Evolutionary conservation across 2,113 vertebrate genomes (phyloP).

Genomic region (Notechis scutatus): DNA sequence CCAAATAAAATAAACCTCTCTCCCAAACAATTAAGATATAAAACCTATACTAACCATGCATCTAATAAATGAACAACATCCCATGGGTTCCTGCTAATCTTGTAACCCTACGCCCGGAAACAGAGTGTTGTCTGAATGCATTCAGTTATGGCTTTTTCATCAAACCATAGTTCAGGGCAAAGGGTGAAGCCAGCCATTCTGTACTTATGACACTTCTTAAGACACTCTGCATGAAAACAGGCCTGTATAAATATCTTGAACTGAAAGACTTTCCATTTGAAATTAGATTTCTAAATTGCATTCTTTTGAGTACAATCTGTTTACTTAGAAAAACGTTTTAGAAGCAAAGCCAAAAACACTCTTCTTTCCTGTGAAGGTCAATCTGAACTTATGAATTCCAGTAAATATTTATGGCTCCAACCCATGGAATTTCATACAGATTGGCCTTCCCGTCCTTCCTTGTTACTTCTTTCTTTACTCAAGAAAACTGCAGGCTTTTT

Average conservation of each 20-base stretch:
- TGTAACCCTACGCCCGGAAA: background rate
- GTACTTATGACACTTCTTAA: background rate
- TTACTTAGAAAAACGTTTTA: background rate
- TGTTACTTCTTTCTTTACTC: background rate
- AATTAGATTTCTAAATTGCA: accelerated
- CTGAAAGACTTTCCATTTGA: background rate
- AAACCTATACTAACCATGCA: background rate
- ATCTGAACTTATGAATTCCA: background rate
- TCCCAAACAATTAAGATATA: background rate
- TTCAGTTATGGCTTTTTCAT: background rate
- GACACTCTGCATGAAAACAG: background rate
- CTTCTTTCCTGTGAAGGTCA: accelerated
- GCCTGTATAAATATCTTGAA: background rate
- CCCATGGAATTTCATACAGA: background rate
- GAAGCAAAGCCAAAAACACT: accelerated
- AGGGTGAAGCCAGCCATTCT: background rate
- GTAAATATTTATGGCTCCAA: background rate
- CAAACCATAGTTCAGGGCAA: background rate
- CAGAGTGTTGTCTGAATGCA: background rate
- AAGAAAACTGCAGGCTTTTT: background rate
- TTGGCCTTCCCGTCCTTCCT: background rate
- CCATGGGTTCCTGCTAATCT: background rate
- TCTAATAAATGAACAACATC: background rate
- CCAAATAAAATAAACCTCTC: background rate
- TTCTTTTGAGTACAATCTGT: accelerated